Percentiles rank a stretch among this genome's conserved stretches.
phyloP scores from a whole-genome alignment of 2,113 vertebrate species.

The Lophochroa leadbeateri region DNA sequence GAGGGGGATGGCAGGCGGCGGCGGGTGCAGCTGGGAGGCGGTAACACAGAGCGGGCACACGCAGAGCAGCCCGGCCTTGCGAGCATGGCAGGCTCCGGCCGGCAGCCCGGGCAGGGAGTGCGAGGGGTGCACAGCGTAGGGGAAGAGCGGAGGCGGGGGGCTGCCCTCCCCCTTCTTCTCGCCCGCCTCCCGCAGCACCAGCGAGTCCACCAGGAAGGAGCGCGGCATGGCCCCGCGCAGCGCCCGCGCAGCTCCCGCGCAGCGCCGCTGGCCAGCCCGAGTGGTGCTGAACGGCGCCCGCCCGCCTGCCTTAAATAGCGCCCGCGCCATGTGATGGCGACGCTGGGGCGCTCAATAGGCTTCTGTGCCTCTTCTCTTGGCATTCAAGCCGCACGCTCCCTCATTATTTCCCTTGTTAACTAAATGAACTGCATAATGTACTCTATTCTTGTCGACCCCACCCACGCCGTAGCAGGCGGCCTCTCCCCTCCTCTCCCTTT shows the following conservation, averaged over 20 bases:
- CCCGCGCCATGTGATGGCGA: slow-evolving; percentile 92
- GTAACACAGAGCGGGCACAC: slow-evolving; percentile 95
- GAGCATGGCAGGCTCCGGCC: slow-evolving; percentile 88
- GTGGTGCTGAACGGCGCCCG: slow-evolving; percentile 92
- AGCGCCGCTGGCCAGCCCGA: slow-evolving; percentile 87
- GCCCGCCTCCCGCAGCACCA: slow-evolving; percentile 90
- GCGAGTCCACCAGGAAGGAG: slow-evolving; percentile 96
- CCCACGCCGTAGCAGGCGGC: slow-evolving; percentile 91
- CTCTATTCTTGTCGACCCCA: slow-evolving; percentile 98
- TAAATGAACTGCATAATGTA: slow-evolving; percentile 99
- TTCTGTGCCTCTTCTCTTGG: slow-evolving; percentile 97
- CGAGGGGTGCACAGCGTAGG: slow-evolving; percentile 90
- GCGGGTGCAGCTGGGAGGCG: slow-evolving; percentile 90
- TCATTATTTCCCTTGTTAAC: slow-evolving; percentile 99
- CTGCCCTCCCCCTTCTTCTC: slow-evolving; percentile 86
- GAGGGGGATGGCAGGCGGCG: slow-evolving; percentile 88
- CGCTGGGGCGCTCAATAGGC: slow-evolving; percentile 93
- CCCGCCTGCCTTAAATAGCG: slow-evolving; percentile 88
- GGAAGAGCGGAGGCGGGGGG: slow-evolving; percentile 88
- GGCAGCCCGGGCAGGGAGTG: slow-evolving; percentile 86
- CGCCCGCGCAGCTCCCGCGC: slow-evolving; percentile 14
- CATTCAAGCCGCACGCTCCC: slow-evolving; percentile 99
- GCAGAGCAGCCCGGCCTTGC: slow-evolving; percentile 94
- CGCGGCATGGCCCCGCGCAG: slow-evolving; percentile 85
- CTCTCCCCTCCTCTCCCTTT: slow-evolving; percentile 78